Conservation (phyloP, 2,888 invertebrate species). For the Harpalus rufipes region DNA sequence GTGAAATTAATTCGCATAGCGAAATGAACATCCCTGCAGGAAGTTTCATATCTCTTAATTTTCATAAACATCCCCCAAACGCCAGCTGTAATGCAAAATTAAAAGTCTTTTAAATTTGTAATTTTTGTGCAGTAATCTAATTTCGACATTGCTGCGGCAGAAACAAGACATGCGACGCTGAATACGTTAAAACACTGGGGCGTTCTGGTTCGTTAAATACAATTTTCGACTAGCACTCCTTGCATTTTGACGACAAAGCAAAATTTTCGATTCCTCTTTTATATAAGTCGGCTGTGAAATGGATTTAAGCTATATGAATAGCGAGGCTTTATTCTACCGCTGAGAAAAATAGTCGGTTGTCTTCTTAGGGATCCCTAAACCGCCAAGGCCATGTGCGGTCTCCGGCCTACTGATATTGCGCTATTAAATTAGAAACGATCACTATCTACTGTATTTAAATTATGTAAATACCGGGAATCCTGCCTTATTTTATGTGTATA, state of each 20-base stretch:
- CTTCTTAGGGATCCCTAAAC: constrained; percentile 18
- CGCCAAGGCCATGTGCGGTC: constrained; percentile 36
- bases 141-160: constrained; percentile 10
- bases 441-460: constrained; percentile 56
- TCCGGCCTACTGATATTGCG: constrained; percentile 52
- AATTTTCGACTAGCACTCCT: constrained; percentile 53
- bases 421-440: constrained; percentile 57
- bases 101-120: constrained; percentile 60
- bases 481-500: constrained; percentile 57
- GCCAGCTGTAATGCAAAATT: constrained; percentile 39
- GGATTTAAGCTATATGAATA: constrained; percentile 63
- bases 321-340: constrained; percentile 46
- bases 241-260: constrained; percentile 64
- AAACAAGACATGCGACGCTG: constrained; percentile 52
- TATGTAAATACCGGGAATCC: constrained; percentile 54
- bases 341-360: constrained; percentile 55
- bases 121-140: constrained; percentile 56
- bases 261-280: constrained; percentile 62
- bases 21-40: constrained; percentile 1
- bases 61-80: constrained; percentile 43
- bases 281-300: constrained; percentile 65
- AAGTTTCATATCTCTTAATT: constrained; percentile 39
- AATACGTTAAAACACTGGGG: constrained; percentile 47
- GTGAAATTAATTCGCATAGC: constrained; percentile 38
- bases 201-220: constrained; percentile 55